Conservation (phyloP, 2,113 vertebrate genomes). For the Limanda limanda region DNA sequence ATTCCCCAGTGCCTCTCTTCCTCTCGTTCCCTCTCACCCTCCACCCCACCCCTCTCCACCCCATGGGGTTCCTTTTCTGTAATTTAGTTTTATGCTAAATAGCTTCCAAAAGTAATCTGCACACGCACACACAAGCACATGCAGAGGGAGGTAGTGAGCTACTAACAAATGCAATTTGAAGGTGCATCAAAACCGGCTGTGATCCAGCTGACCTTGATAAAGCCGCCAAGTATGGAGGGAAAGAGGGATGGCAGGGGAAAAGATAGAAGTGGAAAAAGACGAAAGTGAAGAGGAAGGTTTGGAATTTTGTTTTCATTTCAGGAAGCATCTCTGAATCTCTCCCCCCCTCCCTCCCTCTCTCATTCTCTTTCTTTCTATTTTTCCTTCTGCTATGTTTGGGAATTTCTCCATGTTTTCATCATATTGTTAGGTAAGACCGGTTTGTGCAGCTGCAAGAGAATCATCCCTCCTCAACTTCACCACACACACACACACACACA, state of each 20-base stretch:
- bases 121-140: background rate
- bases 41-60: background rate
- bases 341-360: background rate
- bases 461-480: too few relatives aligned
- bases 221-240: conserved; percentile 30
- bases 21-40: background rate
- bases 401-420: conserved; percentile 42
- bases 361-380: background rate
- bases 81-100: conserved; percentile 26
- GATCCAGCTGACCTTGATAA: conserved; percentile 50
- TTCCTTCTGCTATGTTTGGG: conserved; percentile 36
- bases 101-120: conserved; percentile 28
- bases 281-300: conserved; percentile 7
- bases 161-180: conserved; percentile 53
- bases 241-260: conserved; percentile 1
- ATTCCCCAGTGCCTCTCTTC: conserved; percentile 22
- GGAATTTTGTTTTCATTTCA: background rate
- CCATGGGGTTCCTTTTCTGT: conserved; percentile 34
- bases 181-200: conserved; percentile 38
- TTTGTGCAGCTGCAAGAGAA: conserved; percentile 46
- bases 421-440: conserved; percentile 31
- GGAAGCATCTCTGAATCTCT: background rate
- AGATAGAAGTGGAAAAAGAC: background rate
- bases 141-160: conserved; percentile 8
- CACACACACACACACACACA: background rate